Evolutionary conservation across 2,888 invertebrate species (phyloP).

Genomic region (Gisinianus flammeolus): DNA sequence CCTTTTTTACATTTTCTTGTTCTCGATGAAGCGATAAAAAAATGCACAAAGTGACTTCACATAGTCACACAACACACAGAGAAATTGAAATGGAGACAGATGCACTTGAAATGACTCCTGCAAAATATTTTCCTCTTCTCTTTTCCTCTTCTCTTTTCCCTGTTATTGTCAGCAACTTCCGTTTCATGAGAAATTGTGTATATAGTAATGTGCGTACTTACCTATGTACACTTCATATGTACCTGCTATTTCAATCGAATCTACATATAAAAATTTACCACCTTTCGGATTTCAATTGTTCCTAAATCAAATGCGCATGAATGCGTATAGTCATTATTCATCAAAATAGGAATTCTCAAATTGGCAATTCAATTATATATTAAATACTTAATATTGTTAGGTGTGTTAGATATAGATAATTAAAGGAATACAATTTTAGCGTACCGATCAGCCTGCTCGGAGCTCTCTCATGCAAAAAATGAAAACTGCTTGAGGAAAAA

Average conservation of each 20-base stretch:
- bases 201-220: neutral
- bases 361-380: too few species aligned
- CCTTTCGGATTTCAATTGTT: neutral
- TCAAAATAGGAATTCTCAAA: too few species aligned
- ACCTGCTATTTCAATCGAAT: neutral
- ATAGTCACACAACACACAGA: neutral
- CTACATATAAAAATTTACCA: neutral
- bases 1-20: neutral
- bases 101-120: too few species aligned
- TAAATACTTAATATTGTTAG: too few species aligned
- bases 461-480: too few species aligned
- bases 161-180: neutral
- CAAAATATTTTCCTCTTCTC: too few species aligned
- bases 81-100: neutral
- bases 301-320: too few species aligned
- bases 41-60: neutral
- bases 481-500: too few species aligned
- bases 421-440: too few species aligned
- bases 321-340: too few species aligned
- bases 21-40: slow-evolving; percentile 5
- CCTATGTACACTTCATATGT: neutral
- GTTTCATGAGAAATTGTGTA: neutral
- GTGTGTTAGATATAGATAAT: too few species aligned
- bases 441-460: too few species aligned
- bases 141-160: neutral